A percentile compares a stretch with the other conserved stretches of the same genome.
phyloP scores from a whole-genome alignment of 2,113 vertebrate species.

The Dromiciops gliroides region DNA sequence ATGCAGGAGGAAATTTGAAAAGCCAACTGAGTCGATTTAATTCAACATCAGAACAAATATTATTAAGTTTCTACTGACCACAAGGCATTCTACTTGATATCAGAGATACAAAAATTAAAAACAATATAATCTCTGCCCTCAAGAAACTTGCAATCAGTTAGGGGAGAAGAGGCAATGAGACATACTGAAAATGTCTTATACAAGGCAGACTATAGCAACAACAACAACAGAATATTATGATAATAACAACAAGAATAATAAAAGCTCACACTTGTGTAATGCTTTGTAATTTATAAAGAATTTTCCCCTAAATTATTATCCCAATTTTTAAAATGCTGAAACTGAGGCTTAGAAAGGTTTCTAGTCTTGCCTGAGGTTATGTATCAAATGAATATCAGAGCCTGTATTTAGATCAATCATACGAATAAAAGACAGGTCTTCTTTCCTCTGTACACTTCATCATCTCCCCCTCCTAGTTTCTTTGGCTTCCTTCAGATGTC shows the following conservation, averaged over 20 bases:
- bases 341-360: neutral
- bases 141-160: neutral
- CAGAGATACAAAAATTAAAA: neutral
- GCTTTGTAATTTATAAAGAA: neutral
- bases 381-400: neutral
- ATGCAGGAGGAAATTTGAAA: neutral
- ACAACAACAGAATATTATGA: neutral
- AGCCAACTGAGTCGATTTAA: neutral
- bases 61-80: neutral
- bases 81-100: neutral
- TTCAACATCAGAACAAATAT: neutral
- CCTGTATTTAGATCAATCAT: neutral
- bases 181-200: neutral
- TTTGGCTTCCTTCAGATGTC: neutral
- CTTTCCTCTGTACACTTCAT: neutral
- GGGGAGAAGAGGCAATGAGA: neutral
- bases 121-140: neutral
- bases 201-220: neutral
- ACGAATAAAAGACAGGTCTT: too few species aligned
- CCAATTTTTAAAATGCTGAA: neutral
- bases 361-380: neutral
- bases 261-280: neutral
- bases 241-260: neutral
- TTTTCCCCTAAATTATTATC: neutral
- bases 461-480: neutral